Percentiles rank a stretch among this genome's conserved stretches.
Conservation (phyloP, 2,113 vertebrate genomes). For the Siniperca chuatsi region DNA sequence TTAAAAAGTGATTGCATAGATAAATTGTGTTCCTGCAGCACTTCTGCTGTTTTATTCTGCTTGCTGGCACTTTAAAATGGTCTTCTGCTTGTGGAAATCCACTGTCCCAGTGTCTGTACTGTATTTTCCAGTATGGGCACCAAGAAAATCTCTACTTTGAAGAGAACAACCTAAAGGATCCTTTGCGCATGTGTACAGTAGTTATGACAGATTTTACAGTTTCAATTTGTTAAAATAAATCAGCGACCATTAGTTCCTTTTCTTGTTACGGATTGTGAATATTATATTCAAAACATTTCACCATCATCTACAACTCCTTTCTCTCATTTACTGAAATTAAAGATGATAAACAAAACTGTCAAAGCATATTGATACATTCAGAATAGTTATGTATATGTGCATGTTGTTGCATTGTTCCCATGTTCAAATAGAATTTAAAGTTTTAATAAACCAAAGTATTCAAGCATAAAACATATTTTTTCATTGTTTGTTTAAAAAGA, state of each 20-base stretch:
- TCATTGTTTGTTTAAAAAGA: neutral
- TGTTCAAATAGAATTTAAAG: neutral
- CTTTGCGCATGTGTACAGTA: neutral
- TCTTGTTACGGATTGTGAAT: neutral
- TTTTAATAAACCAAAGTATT: neutral
- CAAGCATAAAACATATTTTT: too few species aligned
- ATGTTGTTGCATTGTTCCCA: too few species aligned
- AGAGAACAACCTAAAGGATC: neutral
- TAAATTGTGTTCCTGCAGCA: neutral
- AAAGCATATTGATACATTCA: neutral
- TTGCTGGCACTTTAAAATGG: neutral
- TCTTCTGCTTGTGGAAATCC: neutral
- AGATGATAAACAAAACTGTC: neutral
- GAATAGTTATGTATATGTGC: neutral
- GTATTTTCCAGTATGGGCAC: neutral
- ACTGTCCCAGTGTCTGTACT: neutral
- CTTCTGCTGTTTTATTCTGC: neutral
- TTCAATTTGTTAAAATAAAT: neutral
- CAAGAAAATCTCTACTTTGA: neutral
- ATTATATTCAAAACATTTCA: too few species aligned
- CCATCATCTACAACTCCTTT: neutral
- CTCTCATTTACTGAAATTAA: neutral
- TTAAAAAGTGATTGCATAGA: neutral
- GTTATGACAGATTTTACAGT: neutral
- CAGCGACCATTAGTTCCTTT: too few species aligned